Evolutionary conservation across 64 coral and sea anemone species (phyloP).

Genomic region (Montipora foliosa): DNA sequence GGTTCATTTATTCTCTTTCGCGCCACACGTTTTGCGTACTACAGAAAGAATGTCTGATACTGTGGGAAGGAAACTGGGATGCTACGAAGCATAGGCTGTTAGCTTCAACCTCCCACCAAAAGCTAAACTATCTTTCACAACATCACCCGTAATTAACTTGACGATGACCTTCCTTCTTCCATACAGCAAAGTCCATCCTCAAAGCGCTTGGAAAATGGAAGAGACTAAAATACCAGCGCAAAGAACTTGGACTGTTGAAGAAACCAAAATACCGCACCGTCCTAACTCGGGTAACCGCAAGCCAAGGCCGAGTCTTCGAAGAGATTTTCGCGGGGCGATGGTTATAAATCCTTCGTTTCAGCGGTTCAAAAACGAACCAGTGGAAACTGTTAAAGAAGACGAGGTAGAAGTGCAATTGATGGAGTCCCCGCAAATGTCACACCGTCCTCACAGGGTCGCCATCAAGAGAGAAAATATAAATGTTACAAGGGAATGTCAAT

Average conservation of each 20-base stretch:
- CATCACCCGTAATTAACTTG: neutral
- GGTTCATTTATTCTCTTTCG: neutral
- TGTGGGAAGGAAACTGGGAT: neutral
- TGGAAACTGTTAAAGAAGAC: neutral
- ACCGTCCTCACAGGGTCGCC: neutral
- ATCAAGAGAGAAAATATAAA: constrained; percentile 34
- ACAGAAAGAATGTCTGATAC: neutral
- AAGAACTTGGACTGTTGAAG: constrained; percentile 7
- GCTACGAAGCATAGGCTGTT: neutral
- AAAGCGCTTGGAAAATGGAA: constrained; percentile 1
- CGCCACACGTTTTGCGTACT: neutral
- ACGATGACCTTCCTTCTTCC: constrained; percentile 4
- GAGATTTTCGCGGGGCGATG: neutral
- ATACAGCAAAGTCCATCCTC: constrained; percentile 3
- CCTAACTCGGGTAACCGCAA: neutral
- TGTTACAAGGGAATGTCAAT: neutral
- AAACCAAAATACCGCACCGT: constrained; percentile 22
- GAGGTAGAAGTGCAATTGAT: neutral
- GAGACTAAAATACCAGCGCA: constrained; percentile 34
- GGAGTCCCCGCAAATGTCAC: neutral
- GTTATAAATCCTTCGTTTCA: neutral
- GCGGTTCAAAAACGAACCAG: neutral
- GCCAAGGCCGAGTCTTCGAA: neutral
- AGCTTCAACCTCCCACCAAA: neutral
- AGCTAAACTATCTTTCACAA: neutral